Conservation (phyloP, 92 coral and sea anemone species). For the Epizoanthus ramosus region DNA sequence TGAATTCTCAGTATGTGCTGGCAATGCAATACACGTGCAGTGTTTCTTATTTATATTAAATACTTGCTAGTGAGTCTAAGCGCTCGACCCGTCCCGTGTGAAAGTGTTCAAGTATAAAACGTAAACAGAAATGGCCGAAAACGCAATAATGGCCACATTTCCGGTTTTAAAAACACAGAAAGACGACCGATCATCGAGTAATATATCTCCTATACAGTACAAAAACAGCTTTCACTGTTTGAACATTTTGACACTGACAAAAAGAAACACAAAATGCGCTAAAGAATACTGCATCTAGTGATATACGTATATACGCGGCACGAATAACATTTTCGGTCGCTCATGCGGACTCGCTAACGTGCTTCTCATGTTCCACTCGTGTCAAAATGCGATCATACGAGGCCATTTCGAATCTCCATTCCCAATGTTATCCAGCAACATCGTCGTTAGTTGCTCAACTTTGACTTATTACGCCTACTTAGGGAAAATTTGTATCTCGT, state of each 20-base stretch:
- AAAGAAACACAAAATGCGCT: conserved; percentile 12
- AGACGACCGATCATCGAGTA: conserved; percentile 27
- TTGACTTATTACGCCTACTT: neutral
- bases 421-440: neutral
- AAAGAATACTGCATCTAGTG: neutral
- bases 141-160: conserved; percentile 37
- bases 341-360: neutral
- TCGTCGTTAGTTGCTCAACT: neutral
- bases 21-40: too few species aligned
- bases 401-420: neutral
- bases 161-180: conserved; percentile 28
- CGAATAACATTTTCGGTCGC: neutral
- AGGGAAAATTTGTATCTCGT: neutral
- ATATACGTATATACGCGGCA: too few species aligned
- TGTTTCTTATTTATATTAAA: neutral
- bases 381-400: conserved; percentile 10
- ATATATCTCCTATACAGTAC: conserved; percentile 8
- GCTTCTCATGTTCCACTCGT: neutral
- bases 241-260: neutral
- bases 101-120: neutral
- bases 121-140: conserved; percentile 32
- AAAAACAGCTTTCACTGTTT: neutral
- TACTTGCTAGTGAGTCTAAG: neutral
- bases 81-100: conserved; percentile 2
- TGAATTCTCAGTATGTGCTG: too few species aligned